Evolutionary conservation across 2,797 vertebrate genomes (phyloP).

Genomic region (Tamandua tetradactyla): DNA sequence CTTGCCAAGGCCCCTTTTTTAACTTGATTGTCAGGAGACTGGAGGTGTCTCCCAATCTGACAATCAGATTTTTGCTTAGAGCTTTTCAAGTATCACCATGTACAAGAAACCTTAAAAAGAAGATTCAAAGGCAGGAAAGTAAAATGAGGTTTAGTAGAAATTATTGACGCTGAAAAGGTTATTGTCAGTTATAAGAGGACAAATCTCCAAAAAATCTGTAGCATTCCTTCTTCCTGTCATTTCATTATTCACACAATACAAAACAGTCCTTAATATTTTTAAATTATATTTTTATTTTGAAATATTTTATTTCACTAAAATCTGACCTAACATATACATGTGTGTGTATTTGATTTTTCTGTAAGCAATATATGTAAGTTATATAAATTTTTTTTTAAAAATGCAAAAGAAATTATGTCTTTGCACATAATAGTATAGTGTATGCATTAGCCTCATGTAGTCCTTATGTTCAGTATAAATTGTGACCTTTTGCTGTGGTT

Average conservation of each 20-base stretch:
- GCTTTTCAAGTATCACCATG: neutral
- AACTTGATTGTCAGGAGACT: neutral
- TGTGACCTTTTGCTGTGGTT: constrained; percentile 38
- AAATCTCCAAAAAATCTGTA: neutral
- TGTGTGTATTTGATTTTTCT: neutral
- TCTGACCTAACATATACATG: neutral
- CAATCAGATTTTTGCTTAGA: neutral
- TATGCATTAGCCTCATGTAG: too few species aligned
- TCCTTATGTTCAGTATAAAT: constrained; percentile 1
- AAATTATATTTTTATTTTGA: constrained; percentile 10
- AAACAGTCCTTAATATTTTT: neutral
- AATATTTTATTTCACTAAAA: too few species aligned
- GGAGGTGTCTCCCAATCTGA: neutral
- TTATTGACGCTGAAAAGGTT: neutral
- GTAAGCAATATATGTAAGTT: neutral
- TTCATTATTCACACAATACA: neutral
- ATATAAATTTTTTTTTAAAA: neutral
- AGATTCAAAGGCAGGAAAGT: neutral
- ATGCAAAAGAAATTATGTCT: neutral
- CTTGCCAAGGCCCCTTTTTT: neutral
- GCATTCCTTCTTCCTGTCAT: neutral
- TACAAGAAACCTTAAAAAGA: neutral
- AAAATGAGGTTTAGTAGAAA: neutral
- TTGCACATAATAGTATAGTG: neutral
- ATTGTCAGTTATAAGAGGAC: neutral